Evolutionary conservation across 2,888 invertebrate genomes (phyloP), one percentile per base, ranked within the genome.

Genomic region (Melanargia galathea): DNA sequence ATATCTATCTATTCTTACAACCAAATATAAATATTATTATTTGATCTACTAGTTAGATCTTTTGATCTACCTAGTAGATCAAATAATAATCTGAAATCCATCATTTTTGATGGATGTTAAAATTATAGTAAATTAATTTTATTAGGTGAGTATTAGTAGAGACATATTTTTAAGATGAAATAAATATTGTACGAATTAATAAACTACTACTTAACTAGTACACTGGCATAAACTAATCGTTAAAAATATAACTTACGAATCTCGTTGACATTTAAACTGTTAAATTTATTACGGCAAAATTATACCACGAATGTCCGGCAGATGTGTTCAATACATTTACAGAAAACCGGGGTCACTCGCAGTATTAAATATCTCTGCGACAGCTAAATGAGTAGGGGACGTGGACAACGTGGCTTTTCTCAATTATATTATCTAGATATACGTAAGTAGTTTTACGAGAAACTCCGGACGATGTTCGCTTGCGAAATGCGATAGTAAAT

Each of bases 351-450:
- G 90, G 89, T 88, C 89, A 88, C 81, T 85, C 82, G 83, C 79
- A 78, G 86, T 87, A 90, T 90, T 89, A 90, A 90, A 90, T 89
- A 90, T 88, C 90, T 89, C 84, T 85, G 82, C 83, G 88, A 88
- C 88, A 85, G 85, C 86, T 85, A 90, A 90, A 89, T 90, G 86
- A 89, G 86, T 82, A 84, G 88, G 89, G 89, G 89, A 85, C 81
- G 80, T 79, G 78, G 74, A 60, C 57, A 60, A 62, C 64, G 67
- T 64, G 65, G 68, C 63, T 68, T 65, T 64, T 60, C 70, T 62
- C 57, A 69, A 68, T 69, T 67, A 65, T 65, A 67, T 60, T 66
- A n/a, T n/a, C n/a, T n/a, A n/a, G n/a, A n/a, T n/a, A 66, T 43
- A 64, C 59, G 60, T 45, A 62, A 60, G 60, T 55, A 62, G 43